These are phyloP conservation scores for Xenops minutus DNA, from an alignment of 2,797 vertebrate species.

Conservation along the genomic window DNA sequence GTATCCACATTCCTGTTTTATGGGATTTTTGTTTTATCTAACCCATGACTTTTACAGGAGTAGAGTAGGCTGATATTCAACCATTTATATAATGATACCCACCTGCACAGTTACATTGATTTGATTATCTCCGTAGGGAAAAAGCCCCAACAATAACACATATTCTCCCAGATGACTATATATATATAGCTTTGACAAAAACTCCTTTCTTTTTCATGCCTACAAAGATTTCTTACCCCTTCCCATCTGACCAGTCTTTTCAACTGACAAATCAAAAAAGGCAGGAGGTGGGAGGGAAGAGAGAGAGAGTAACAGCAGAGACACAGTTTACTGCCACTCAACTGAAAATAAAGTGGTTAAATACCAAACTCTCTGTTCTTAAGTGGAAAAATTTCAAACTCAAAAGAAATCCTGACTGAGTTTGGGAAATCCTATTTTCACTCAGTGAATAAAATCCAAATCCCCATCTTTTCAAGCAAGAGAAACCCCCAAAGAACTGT, in stretches of 20 bases:
- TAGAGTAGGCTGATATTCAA: not conserved
- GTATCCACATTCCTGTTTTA: not conserved
- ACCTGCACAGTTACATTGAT: not conserved
- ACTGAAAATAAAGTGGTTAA: not conserved
- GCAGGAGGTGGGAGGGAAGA: not conserved
- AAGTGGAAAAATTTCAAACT: not conserved
- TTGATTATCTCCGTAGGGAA: not conserved
- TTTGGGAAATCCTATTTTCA: not conserved
- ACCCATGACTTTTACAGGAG: not conserved
- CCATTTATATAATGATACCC: not conserved
- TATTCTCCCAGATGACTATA: not conserved
- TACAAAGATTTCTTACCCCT: not conserved
- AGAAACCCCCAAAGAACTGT: not conserved
- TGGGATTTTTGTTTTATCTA: not conserved
- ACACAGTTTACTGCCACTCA: not conserved
- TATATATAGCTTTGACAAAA: not conserved
- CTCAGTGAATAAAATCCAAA: not conserved
- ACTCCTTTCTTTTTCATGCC: not conserved
- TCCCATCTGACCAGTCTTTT: not conserved
- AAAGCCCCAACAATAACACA: not conserved
- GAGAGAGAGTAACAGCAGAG: not conserved
- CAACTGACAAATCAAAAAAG: not conserved
- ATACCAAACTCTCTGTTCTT: not conserved
- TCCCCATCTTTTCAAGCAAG: not conserved
- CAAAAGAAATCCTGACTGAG: not conserved